These are phyloP conservation scores for Drosophila leonis DNA, from an alignment of 2,888 invertebrate species.

Conservation along the genomic window DNA sequence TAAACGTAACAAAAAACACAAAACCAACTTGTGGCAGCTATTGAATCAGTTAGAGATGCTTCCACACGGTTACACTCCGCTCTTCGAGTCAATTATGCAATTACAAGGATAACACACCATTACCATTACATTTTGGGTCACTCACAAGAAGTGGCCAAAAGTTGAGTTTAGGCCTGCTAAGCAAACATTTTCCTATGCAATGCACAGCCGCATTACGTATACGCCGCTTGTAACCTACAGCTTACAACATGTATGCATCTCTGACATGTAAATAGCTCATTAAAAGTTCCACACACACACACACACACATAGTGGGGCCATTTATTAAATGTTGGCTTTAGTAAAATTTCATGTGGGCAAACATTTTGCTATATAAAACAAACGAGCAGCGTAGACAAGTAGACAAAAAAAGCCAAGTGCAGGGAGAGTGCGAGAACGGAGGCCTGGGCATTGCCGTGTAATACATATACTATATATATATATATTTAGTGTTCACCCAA, in stretches of 20 bases:
- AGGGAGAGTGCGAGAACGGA: background rate
- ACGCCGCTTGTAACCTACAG: constrained; percentile 33
- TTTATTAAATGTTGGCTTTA: constrained; percentile 76
- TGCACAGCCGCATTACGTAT: constrained; percentile 38
- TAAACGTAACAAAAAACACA: constrained; percentile 9
- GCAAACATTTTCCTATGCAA: constrained; percentile 22
- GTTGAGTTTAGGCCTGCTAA: constrained; percentile 18
- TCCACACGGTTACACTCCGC: constrained; percentile 26
- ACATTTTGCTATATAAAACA: constrained; percentile 69
- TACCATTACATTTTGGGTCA: constrained; percentile 6
- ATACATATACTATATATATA: background rate
- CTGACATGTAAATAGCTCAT: constrained; percentile 65
- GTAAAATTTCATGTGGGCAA: constrained; percentile 76
- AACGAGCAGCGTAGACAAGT: constrained; percentile 56
- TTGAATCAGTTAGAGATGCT: constrained; percentile 23
- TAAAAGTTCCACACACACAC: constrained; percentile 49
- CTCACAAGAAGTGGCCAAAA: constrained; percentile 5
- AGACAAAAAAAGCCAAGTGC: constrained; percentile 43
- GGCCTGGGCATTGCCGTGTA: constrained; percentile 1
- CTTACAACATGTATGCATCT: constrained; percentile 16
- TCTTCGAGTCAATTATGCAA: constrained; percentile 22
- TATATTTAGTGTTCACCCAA: constrained; percentile 8
- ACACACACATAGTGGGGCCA: constrained; percentile 41
- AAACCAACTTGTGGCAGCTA: constrained; percentile 27
- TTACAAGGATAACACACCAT: constrained; percentile 19